These are phyloP conservation scores for Lasioglossum calceatum DNA, from an alignment of 2,888 invertebrate species.

Conservation along the genomic window DNA sequence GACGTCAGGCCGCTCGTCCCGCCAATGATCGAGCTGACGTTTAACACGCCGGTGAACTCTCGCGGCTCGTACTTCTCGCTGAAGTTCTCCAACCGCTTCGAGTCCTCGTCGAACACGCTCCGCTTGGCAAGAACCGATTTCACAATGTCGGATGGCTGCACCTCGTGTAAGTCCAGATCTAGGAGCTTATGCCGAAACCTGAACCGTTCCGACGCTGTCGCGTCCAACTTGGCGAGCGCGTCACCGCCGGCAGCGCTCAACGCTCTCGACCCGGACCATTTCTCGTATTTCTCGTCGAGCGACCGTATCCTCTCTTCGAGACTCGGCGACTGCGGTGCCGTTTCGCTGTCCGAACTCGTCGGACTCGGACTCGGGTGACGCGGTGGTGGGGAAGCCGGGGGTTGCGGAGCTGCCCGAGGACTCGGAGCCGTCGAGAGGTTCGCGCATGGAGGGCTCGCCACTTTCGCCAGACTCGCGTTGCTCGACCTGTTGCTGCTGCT, in stretches of 20 bases:
- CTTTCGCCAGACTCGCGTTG: slow-evolving; percentile 75
- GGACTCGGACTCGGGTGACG: slow-evolving; percentile 91
- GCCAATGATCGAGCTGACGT: slow-evolving; percentile 76
- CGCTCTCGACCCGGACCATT: slow-evolving; percentile 91
- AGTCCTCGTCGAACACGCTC: slow-evolving; percentile 98
- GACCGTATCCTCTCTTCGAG: slow-evolving; percentile 96
- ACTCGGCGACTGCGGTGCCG: slow-evolving; percentile 88
- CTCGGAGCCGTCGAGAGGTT: slow-evolving; percentile 84
- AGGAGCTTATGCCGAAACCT: slow-evolving; percentile 90
- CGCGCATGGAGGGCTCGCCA: slow-evolving; percentile 83
- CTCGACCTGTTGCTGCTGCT: slow-evolving; percentile 66
- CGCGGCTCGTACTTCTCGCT: slow-evolving; percentile 92
- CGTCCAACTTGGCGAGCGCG: slow-evolving; percentile 85
- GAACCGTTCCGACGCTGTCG: slow-evolving; percentile 85
- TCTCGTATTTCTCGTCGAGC: slow-evolving; percentile 96
- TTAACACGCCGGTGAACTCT: slow-evolving; percentile 85
- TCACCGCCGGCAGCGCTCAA: slow-evolving; percentile 86
- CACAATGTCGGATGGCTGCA: slow-evolving; percentile 97
- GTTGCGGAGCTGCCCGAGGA: slow-evolving; percentile 87
- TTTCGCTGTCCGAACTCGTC: slow-evolving; percentile 89
- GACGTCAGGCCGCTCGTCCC: slow-evolving; percentile 62
- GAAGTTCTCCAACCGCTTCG: slow-evolving; percentile 95
- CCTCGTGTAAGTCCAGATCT: slow-evolving; percentile 91
- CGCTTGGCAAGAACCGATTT: slow-evolving; percentile 96
- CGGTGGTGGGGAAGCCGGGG: slow-evolving; percentile 88